Percentiles rank a stretch among this genome's conserved stretches.
Evolutionary conservation across 2,113 vertebrate species (phyloP).

Genomic region (Brachyhypopomus occidentalis): DNA sequence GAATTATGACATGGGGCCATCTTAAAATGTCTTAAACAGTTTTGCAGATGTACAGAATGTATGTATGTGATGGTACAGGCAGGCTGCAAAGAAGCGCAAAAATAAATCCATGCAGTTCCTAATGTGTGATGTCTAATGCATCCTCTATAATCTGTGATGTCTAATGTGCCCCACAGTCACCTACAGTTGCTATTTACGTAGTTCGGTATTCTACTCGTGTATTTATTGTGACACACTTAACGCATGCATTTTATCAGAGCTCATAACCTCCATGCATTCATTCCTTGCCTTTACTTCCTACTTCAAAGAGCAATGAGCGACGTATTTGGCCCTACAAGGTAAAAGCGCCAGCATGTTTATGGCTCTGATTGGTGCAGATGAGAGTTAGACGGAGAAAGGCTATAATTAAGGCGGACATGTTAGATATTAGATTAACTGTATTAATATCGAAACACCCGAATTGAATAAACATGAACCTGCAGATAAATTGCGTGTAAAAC

Average conservation of each 20-base stretch:
- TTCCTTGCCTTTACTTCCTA: not conserved
- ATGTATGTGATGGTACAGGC: slow-evolving; percentile 43
- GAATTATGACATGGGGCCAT: slow-evolving; percentile 60
- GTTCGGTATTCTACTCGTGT: not conserved
- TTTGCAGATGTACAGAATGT: slow-evolving; percentile 50
- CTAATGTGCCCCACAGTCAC: not conserved
- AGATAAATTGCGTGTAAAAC: slow-evolving; percentile 52
- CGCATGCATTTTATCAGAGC: not conserved
- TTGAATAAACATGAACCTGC: slow-evolving; percentile 69
- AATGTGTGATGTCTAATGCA: slow-evolving; percentile 10
- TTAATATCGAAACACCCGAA: slow-evolving; percentile 74
- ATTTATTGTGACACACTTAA: not conserved
- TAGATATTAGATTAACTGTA: slow-evolving; percentile 71
- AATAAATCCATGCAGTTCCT: slow-evolving; percentile 42
- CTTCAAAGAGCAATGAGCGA: not conserved
- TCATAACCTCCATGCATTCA: not conserved
- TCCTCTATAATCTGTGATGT: not conserved
- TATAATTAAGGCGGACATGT: slow-evolving; percentile 72
- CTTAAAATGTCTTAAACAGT: slow-evolving; percentile 57
- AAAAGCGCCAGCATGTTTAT: slow-evolving; percentile 44
- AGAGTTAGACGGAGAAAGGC: slow-evolving; percentile 50
- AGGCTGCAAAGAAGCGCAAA: slow-evolving; percentile 46
- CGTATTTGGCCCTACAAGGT: slow-evolving; percentile 39
- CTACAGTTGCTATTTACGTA: not conserved
- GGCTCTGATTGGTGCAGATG: slow-evolving; percentile 49